Evolutionary conservation across 2,888 invertebrate species (phyloP).

Genomic region (Lepas anatifera): DNA sequence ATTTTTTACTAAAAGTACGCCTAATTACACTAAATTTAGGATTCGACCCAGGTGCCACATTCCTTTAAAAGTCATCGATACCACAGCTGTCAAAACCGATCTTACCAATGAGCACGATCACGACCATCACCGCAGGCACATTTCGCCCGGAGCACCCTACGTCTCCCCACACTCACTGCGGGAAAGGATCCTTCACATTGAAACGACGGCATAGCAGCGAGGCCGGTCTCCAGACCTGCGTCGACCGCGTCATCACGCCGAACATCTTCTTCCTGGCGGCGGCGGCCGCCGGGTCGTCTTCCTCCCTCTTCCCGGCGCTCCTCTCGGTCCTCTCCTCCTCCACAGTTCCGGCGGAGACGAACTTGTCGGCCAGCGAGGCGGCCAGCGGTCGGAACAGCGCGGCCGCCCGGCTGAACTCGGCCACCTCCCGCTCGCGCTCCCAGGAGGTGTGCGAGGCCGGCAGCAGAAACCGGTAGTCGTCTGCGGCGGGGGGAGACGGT

Average conservation of each 20-base stretch:
- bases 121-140: no score
- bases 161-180: constrained; percentile 43
- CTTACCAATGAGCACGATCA: no score
- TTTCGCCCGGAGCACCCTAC: no score
- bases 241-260: constrained; percentile 57
- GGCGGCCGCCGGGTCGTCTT: constrained; percentile 36
- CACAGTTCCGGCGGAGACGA: constrained; percentile 43
- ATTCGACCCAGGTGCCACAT: no score
- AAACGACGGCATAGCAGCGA: constrained; percentile 71
- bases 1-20: no score
- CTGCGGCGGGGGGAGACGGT: no score
- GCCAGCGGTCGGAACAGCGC: constrained; percentile 53
- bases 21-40: no score
- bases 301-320: not conserved
- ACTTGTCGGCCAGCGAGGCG: constrained; percentile 43
- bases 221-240: constrained; percentile 67
- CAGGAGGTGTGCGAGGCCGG: constrained; percentile 53
- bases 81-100: no score
- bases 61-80: no score
- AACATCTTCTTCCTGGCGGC: constrained; percentile 65
- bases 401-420: constrained; percentile 66
- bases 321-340: not conserved
- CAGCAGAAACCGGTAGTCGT: constrained; percentile 31
- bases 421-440: constrained; percentile 64
- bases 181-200: constrained; percentile 78